Base-by-base conservation (phyloP, 2,888 invertebrate genomes). In the Magallana nippona region DNA sequence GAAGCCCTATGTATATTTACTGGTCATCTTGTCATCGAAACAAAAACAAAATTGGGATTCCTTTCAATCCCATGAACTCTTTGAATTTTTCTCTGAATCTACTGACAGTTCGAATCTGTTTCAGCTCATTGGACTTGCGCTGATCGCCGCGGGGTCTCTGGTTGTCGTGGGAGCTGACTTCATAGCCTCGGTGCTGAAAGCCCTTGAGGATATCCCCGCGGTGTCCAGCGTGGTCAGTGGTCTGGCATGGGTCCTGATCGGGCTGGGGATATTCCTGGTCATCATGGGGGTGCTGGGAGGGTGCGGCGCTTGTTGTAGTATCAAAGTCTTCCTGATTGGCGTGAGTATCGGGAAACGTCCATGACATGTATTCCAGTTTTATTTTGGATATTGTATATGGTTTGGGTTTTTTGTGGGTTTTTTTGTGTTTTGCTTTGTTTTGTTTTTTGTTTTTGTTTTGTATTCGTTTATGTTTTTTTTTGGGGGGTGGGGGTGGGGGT, bases 271-370 rank as follows among this genome's bases (percentile, higher is more conserved):
- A 55, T 95, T 98, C 86, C 97, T 98, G 90, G 97, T 98, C 94
- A 95, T 98, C 79, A 97, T 98, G 22, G 97, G 98, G 80, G 98
- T 98, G 95, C 96, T 98, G 91, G 98, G 98, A 86, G 98, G 98
- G 95, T 98, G 98, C 91, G 98, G 98, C 56, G 98, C 98, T 1
- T 87, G 86, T 58, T 87, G 85, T 27, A 60, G 58, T 22, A 84
- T 84, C 55, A 80, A 85, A 13, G 80, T 79, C 57, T 83, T 88
- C 44, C 84, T 88, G 27, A 62, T 87, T n/a, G 55, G 84, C 63
- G 88, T 88, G 77, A 82, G 88, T 81, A 19, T 15, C 10, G 15
- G 62, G 11, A 55, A 19, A 27, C 55, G 32, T 19, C 13, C 79
- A 55, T 44, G 15, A 55, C 1, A 55, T n/a, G 17, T 44, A 44